Evolutionary conservation across 2,797 vertebrate species (phyloP).

Genomic region (Danio tinwini): DNA sequence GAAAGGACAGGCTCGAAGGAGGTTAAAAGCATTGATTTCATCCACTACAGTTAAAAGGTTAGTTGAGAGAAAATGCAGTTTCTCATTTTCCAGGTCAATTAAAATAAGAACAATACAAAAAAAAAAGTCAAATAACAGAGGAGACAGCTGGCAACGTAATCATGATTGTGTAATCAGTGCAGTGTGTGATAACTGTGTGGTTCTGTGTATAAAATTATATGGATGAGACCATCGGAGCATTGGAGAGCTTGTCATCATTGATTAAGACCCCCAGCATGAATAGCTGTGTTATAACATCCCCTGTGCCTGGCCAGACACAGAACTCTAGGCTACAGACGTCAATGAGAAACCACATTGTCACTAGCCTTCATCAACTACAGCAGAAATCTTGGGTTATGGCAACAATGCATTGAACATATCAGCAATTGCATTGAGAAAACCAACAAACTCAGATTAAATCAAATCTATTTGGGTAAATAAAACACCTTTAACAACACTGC

Average conservation of each 20-base stretch:
- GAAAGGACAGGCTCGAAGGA: slow-evolving; percentile 70
- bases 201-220: slow-evolving; percentile 61
- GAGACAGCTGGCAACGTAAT: slow-evolving; percentile 65
- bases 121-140: slow-evolving; percentile 69
- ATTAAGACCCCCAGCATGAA: slow-evolving; percentile 67
- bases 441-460: slow-evolving; percentile 75
- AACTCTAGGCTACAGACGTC: slow-evolving; percentile 76
- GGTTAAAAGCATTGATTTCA: slow-evolving; percentile 75
- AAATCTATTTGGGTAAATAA: slow-evolving; percentile 75
- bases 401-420: slow-evolving; percentile 81
- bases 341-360: slow-evolving; percentile 87
- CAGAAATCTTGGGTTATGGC: slow-evolving; percentile 74
- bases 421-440: slow-evolving; percentile 83
- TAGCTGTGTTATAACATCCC: slow-evolving; percentile 67
- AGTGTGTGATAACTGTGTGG: slow-evolving; percentile 32
- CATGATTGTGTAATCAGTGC: slow-evolving; percentile 58
- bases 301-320: slow-evolving; percentile 66
- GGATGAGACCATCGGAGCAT: slow-evolving; percentile 69
- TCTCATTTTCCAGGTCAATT: slow-evolving; percentile 76
- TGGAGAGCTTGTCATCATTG: slow-evolving; percentile 68
- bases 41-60: slow-evolving; percentile 82
- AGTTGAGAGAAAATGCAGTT: slow-evolving; percentile 85
- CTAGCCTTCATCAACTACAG: slow-evolving; percentile 78
- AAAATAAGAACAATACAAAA: slow-evolving; percentile 76
- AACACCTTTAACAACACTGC: slow-evolving; percentile 68